phyloP scores from a whole-genome alignment of 2,888 invertebrate species.

The Ennomos quercinarius region DNA sequence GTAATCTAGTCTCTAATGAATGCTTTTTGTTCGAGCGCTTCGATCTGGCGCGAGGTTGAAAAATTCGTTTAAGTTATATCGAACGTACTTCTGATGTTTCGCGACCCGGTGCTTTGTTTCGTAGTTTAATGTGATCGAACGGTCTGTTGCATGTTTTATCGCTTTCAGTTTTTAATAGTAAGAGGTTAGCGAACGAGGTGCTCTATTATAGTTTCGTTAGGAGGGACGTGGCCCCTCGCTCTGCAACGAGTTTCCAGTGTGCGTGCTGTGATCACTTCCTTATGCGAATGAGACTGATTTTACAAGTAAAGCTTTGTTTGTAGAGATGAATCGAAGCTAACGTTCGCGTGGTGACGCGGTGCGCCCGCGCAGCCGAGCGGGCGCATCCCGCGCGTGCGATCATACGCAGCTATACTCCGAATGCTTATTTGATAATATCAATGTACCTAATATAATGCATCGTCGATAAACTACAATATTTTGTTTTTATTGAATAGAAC shows the following conservation, averaged over 20 bases:
- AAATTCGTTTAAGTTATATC: constrained; percentile 57
- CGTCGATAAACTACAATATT: constrained; percentile 56
- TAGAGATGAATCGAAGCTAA: constrained; percentile 69
- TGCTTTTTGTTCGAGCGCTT: too few species aligned
- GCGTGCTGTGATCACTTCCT: constrained; percentile 85
- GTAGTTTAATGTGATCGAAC: constrained; percentile 64
- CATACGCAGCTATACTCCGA: constrained; percentile 64
- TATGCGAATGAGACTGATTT: constrained; percentile 86
- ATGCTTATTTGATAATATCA: constrained; percentile 63
- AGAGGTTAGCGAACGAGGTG: constrained; percentile 78
- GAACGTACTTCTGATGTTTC: constrained; percentile 63
- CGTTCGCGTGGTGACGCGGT: constrained; percentile 47
- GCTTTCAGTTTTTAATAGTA: constrained; percentile 67
- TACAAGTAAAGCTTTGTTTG: constrained; percentile 80
- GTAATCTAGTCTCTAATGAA: constrained; percentile 76
- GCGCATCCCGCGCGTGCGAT: constrained; percentile 10
- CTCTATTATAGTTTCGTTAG: constrained; percentile 77
- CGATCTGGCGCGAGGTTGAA: constrained; percentile 38
- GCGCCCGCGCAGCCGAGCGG: not conserved
- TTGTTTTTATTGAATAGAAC: constrained; percentile 70
- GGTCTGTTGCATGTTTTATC: constrained; percentile 68
- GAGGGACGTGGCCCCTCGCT: constrained; percentile 77
- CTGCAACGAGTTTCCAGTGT: constrained; percentile 83
- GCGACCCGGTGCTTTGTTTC: constrained; percentile 35
- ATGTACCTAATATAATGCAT: constrained; percentile 68